phyloP scores from a whole-genome alignment of 2,113 vertebrate species.

The Thalassoma bifasciatum region DNA sequence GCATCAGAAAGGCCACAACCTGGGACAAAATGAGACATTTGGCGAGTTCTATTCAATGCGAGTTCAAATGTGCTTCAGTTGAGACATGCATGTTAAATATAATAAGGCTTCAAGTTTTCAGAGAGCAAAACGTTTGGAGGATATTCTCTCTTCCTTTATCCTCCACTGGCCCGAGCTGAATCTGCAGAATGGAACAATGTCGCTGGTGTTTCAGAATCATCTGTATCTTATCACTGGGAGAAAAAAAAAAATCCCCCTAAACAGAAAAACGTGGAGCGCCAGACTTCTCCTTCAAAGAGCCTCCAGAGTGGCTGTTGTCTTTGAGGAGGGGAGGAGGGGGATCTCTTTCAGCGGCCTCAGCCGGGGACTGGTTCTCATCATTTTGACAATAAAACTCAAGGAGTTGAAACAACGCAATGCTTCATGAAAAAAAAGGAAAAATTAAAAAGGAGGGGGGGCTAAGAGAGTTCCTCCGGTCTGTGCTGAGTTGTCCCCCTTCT shows the following conservation, averaged over 20 bases:
- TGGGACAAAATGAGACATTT: not conserved
- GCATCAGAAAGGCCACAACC: slow-evolving; percentile 38
- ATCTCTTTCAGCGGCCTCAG: slow-evolving; percentile 66
- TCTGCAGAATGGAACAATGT: slow-evolving; percentile 65
- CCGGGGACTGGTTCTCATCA: slow-evolving; percentile 83
- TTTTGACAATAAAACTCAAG: slow-evolving; percentile 82
- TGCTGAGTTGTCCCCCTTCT: slow-evolving; percentile 33
- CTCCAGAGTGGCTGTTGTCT: slow-evolving; percentile 74
- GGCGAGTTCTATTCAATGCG: not conserved
- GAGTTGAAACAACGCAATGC: slow-evolving; percentile 80
- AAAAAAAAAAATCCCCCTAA: slow-evolving; percentile 61
- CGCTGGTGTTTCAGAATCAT: slow-evolving; percentile 77
- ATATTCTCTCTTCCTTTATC: no score
- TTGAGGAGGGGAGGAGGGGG: slow-evolving; percentile 60
- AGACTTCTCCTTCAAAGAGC: slow-evolving; percentile 77
- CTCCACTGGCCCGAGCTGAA: slow-evolving; percentile 27
- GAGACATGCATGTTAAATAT: slow-evolving; percentile 29
- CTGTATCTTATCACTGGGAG: slow-evolving; percentile 81
- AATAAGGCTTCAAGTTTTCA: not conserved
- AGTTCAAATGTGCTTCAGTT: slow-evolving; percentile 1
- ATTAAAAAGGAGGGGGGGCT: slow-evolving; percentile 33
- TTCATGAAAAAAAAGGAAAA: slow-evolving; percentile 56
- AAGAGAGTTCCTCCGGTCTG: slow-evolving; percentile 68
- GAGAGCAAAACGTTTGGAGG: no score
- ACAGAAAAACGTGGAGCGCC: slow-evolving; percentile 79